Evolutionary conservation across 2,797 vertebrate genomes (phyloP).

Genomic region (Buceros bicornis): DNA sequence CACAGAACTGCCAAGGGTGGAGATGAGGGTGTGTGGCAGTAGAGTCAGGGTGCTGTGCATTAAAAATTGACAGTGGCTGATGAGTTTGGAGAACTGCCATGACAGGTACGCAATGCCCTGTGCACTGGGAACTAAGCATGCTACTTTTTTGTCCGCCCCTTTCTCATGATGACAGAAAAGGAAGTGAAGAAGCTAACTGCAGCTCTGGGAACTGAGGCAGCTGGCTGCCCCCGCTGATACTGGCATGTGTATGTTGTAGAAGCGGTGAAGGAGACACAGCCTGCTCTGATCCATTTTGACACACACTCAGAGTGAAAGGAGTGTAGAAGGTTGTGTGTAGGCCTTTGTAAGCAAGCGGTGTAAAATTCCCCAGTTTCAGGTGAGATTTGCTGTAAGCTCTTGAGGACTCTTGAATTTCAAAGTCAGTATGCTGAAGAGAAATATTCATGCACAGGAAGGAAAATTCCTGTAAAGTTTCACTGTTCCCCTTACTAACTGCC

Average conservation of each 20-base stretch:
- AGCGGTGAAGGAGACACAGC: neutral
- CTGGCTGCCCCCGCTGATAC: neutral
- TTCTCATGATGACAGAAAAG: neutral
- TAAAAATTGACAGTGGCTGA: neutral
- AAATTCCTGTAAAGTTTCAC: slow-evolving; percentile 34
- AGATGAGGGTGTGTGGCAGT: neutral
- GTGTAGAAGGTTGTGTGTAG: neutral
- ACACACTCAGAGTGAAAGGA: neutral
- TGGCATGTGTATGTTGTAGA: neutral
- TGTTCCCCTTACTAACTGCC: neutral
- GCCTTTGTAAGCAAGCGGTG: slow-evolving; percentile 8
- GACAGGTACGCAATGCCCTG: neutral
- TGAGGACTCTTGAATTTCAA: slow-evolving; percentile 43
- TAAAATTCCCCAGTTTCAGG: slow-evolving; percentile 58
- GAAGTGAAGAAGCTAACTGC: neutral
- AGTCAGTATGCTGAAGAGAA: slow-evolving; percentile 1
- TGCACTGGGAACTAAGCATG: neutral
- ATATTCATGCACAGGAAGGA: neutral
- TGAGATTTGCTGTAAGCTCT: slow-evolving; percentile 26
- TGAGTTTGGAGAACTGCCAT: neutral
- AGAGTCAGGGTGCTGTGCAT: neutral
- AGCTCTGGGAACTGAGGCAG: neutral
- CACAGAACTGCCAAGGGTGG: neutral
- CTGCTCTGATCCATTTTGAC: neutral
- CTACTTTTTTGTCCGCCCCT: neutral